phyloP scores from a whole-genome alignment of 1,140 invertebrate genomes.

The Laupala kohalensis region DNA sequence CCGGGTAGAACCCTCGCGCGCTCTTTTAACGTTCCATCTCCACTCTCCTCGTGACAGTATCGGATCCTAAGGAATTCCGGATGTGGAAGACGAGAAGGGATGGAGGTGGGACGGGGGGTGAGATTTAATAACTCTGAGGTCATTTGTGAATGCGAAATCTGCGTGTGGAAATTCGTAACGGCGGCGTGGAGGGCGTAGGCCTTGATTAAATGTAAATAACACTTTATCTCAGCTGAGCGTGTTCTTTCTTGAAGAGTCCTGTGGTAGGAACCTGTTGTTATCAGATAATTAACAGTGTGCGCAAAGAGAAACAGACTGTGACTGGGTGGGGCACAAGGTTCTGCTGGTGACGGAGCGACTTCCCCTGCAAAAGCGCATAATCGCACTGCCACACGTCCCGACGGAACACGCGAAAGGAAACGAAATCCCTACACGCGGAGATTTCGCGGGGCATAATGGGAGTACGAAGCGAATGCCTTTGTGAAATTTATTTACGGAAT shows the following conservation, averaged over 20 bases:
- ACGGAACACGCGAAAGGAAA: background rate
- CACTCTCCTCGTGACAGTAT: too few relatives aligned
- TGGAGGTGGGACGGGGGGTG: background rate
- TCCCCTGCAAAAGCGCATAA: too few relatives aligned
- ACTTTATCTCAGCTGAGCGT: background rate
- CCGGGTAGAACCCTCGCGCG: too few relatives aligned
- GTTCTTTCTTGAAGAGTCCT: background rate
- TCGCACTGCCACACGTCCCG: too few relatives aligned
- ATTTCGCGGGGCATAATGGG: too few relatives aligned
- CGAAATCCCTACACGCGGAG: too few relatives aligned
- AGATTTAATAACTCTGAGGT: too few relatives aligned
- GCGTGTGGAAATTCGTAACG: background rate
- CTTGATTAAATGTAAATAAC: background rate
- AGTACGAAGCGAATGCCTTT: too few relatives aligned
- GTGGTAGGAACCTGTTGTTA: background rate
- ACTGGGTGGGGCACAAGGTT: background rate
- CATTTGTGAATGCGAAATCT: too few relatives aligned
- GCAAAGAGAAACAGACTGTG: background rate
- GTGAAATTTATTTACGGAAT: too few relatives aligned
- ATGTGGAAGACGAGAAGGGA: background rate
- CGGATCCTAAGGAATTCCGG: too few relatives aligned
- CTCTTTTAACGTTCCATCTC: too few relatives aligned
- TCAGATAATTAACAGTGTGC: background rate
- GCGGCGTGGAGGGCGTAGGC: background rate
- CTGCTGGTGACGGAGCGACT: background rate